Percentiles rank a stretch among this genome's conserved stretches.
Conservation (phyloP, 2,113 vertebrate species). For the Panthera leo region DNA sequence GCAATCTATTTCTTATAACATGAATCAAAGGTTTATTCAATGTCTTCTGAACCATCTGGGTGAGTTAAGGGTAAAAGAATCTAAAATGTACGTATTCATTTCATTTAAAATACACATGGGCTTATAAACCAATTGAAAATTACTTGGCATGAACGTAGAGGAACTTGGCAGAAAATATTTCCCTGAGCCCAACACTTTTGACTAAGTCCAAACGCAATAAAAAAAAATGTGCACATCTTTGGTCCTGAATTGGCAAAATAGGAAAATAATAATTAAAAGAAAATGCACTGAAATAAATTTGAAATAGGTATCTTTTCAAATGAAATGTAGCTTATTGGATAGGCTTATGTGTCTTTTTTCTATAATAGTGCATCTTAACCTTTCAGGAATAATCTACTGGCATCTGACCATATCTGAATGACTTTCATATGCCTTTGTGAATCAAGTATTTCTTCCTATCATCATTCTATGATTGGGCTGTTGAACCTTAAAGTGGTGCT, state of each 20-base stretch:
- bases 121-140: slow-evolving; percentile 73
- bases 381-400: not conserved
- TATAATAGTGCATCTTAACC: not conserved
- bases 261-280: slow-evolving; percentile 64
- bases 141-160: slow-evolving; percentile 61
- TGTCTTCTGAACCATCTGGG: slow-evolving; percentile 64
- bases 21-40: slow-evolving; percentile 64
- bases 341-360: not conserved
- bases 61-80: slow-evolving; percentile 73
- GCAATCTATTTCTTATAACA: slow-evolving; percentile 65
- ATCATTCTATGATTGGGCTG: not conserved
- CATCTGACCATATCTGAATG: not conserved
- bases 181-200: slow-evolving; percentile 66
- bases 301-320: slow-evolving; percentile 6
- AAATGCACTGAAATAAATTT: slow-evolving; percentile 3
- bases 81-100: slow-evolving; percentile 75
- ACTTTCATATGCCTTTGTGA: not conserved
- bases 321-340: not conserved
- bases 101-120: slow-evolving; percentile 73
- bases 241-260: slow-evolving; percentile 53
- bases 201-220: slow-evolving; percentile 65
- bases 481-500: not conserved
- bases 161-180: slow-evolving; percentile 72
- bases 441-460: not conserved
- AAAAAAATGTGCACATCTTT: slow-evolving; percentile 20